Evolutionary conservation across 2,113 vertebrate species (phyloP).

Genomic region (Ammodytes dubius): DNA sequence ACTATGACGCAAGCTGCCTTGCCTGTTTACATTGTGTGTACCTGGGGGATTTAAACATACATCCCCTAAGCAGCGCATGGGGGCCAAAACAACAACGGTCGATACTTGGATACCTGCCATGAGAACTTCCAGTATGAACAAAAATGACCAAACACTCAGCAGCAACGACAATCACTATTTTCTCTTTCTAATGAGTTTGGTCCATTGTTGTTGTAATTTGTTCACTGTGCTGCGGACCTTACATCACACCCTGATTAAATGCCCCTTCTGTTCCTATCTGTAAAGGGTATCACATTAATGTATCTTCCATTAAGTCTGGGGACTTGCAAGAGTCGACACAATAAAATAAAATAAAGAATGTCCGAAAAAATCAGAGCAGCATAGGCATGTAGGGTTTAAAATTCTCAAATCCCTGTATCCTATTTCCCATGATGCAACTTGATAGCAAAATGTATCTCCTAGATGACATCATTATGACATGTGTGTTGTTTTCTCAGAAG

Average conservation of each 20-base stretch:
- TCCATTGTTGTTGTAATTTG: slow-evolving; percentile 1
- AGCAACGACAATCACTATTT: not conserved
- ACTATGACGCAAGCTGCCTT: not conserved
- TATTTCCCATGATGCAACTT: slow-evolving; percentile 4
- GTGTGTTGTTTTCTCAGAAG: not conserved
- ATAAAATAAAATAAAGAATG: not conserved
- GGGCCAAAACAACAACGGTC: not conserved
- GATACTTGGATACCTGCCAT: not conserved
- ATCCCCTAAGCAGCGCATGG: not conserved
- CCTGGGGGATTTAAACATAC: not conserved
- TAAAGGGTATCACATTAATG: not conserved
- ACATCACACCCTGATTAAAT: not conserved
- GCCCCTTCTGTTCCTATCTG: not conserved
- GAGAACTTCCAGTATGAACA: not conserved
- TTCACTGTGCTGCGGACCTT: slow-evolving; percentile 13
- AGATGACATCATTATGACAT: not conserved
- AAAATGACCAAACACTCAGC: not conserved
- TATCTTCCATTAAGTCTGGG: not conserved
- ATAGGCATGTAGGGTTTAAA: not conserved
- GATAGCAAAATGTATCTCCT: not conserved
- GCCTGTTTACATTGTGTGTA: not conserved
- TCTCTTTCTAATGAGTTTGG: not conserved
- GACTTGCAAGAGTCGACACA: not conserved
- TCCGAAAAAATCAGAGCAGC: not conserved
- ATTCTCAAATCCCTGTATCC: not conserved